These are phyloP conservation scores for Smutsia gigantea DNA, from an alignment of 2,797 vertebrate genomes.

Conservation along the genomic window DNA sequence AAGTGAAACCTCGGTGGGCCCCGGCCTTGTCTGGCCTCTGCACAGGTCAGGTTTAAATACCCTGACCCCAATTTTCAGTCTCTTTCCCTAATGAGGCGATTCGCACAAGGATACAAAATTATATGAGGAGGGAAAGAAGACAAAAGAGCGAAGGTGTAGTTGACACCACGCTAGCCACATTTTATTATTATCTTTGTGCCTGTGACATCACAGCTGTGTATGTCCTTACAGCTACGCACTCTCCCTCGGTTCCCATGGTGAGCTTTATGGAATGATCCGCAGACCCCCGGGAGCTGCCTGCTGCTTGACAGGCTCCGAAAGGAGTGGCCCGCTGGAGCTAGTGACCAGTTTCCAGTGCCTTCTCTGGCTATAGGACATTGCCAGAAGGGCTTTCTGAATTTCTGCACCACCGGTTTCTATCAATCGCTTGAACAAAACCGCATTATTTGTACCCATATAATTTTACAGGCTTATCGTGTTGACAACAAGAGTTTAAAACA, in stretches of 20 bases:
- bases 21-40: constrained; percentile 94
- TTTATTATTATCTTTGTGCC: constrained; percentile 86
- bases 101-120: constrained; percentile 91
- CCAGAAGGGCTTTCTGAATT: constrained; percentile 74
- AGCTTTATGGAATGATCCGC: constrained; percentile 85
- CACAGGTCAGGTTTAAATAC: constrained; percentile 97
- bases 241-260: constrained; percentile 78
- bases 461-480: constrained; percentile 82
- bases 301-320: constrained; percentile 80
- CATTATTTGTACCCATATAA: constrained; percentile 83
- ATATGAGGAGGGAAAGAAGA: constrained; percentile 83
- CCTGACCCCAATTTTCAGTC: constrained; percentile 98
- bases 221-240: constrained; percentile 80
- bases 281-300: constrained; percentile 80
- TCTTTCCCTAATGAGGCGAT: constrained; percentile 98
- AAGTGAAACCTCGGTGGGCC: constrained; percentile 94
- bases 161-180: constrained; percentile 87
- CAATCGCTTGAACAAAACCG: constrained; percentile 78
- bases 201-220: constrained; percentile 88
- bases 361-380: constrained; percentile 71
- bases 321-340: constrained; percentile 59
- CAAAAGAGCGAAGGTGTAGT: constrained; percentile 88
- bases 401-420: constrained; percentile 79
- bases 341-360: constrained; percentile 67
- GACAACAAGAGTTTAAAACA: constrained; percentile 77